Percentiles rank a stretch among this genome's conserved stretches.
Evolutionary conservation across 2,797 vertebrate species (phyloP).

Genomic region (Cuniculus paca): DNA sequence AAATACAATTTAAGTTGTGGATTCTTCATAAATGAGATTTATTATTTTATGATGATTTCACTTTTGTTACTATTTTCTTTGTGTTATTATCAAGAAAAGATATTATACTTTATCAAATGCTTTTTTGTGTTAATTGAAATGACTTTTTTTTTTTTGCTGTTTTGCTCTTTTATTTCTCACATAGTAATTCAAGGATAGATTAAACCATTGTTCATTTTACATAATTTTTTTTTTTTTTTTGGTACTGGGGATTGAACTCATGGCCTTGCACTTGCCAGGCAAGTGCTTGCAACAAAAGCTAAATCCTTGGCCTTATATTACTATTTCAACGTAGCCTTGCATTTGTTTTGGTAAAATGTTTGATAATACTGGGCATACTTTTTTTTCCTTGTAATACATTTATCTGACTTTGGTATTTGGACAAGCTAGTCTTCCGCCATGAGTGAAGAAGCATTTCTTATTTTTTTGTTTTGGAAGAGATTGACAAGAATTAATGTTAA

Average conservation of each 20-base stretch:
- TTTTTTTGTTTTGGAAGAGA: not conserved
- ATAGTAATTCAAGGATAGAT: not conserved
- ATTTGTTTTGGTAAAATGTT: conserved; percentile 1
- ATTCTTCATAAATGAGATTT: not conserved
- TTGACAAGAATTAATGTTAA: not conserved
- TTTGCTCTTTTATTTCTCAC: not conserved
- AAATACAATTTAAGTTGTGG: not conserved
- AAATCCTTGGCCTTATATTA: not conserved
- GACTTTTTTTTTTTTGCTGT: not conserved
- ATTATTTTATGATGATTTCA: not conserved
- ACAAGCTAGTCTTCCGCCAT: not conserved
- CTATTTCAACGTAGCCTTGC: not conserved
- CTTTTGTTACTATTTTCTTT: not conserved
- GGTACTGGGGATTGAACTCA: no score
- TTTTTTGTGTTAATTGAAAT: not conserved
- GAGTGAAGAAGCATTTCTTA: not conserved
- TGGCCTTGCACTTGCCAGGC: no score
- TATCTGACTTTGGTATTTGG: not conserved
- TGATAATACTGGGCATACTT: not conserved
- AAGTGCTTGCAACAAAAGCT: no score
- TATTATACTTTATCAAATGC: not conserved
- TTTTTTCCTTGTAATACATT: not conserved
- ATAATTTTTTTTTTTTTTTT: not conserved
- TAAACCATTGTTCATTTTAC: not conserved
- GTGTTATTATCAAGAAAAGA: not conserved